Conservation (phyloP, 2,113 vertebrate genomes). For the Lasiurus borealis region DNA sequence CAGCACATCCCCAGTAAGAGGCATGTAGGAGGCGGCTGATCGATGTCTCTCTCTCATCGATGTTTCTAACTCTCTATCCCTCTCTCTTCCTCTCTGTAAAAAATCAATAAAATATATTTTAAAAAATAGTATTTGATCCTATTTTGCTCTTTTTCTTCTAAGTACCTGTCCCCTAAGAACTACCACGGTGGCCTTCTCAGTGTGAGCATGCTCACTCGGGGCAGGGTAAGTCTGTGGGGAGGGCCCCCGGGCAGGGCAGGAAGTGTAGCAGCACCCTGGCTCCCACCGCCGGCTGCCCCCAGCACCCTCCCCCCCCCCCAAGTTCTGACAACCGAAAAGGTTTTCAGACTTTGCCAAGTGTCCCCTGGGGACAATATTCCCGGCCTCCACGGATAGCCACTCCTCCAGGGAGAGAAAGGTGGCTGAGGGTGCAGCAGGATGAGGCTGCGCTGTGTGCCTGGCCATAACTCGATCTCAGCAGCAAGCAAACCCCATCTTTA, state of each 20-base stretch:
- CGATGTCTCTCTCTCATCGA: no score
- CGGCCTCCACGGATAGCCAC: neutral
- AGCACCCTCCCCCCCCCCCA: neutral
- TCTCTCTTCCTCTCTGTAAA: no score
- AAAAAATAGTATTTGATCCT: neutral
- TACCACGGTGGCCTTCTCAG: neutral
- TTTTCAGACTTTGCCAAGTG: neutral
- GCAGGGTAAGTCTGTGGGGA: neutral
- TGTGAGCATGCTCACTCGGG: neutral
- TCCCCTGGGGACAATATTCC: neutral
- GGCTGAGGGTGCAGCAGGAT: neutral
- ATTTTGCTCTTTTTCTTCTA: neutral
- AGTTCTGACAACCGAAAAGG: neutral
- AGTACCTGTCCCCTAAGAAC: neutral
- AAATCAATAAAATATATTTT: no score
- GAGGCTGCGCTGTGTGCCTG: neutral
- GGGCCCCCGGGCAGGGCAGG: rapidly evolving
- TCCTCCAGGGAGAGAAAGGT: neutral
- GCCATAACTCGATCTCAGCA: neutral
- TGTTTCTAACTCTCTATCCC: no score
- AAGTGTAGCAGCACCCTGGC: no score
- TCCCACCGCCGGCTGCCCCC: neutral
- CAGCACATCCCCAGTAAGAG: no score
- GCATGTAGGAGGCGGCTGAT: no score
- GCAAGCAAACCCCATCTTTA: neutral